Percentiles rank a stretch among this genome's conserved stretches.
phyloP scores from a whole-genome alignment of 2,888 invertebrate species.

The Clistopyga incitator region DNA sequence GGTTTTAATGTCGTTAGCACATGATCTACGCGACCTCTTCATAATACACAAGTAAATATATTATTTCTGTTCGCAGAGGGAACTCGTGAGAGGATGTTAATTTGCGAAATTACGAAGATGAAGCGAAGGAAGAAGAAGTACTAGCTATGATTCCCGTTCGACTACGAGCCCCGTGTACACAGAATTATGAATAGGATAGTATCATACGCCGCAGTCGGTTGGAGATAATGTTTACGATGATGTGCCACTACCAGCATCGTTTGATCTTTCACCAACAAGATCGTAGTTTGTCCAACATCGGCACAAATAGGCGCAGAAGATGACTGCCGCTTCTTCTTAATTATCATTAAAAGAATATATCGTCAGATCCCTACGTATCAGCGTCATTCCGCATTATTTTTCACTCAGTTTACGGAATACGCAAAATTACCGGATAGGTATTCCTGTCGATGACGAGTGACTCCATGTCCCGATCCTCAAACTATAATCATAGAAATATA shows the following conservation, averaged over 20 bases:
- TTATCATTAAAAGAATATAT: conserved; percentile 4
- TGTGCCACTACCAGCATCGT: not conserved
- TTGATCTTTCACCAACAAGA: conserved; percentile 18
- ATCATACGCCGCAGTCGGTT: not conserved
- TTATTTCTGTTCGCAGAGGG: conserved; percentile 37
- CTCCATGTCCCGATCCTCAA: conserved; percentile 13
- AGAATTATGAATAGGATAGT: conserved; percentile 2
- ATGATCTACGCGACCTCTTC: conserved; percentile 40
- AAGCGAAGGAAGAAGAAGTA: not conserved
- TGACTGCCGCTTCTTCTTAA: not conserved
- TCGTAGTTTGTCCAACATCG: conserved; percentile 10
- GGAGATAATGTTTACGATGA: conserved; percentile 37
- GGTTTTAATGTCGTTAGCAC: not conserved
- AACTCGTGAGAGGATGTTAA: conserved; percentile 46
- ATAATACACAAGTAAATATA: conserved; percentile 23
- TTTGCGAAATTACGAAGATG: conserved; percentile 13
- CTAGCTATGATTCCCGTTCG: conserved; percentile 35
- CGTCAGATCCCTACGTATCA: not conserved
- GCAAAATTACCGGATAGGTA: conserved; percentile 16
- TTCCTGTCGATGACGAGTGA: not conserved
- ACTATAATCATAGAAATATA: conserved; percentile 30
- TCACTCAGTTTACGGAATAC: conserved; percentile 5
- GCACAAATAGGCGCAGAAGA: not conserved
- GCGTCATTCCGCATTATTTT: conserved; percentile 13
- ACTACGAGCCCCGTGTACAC: conserved; percentile 12